These are phyloP conservation scores for Malurus splendens DNA, from an alignment of 2,797 vertebrate species.

Conservation along the genomic window DNA sequence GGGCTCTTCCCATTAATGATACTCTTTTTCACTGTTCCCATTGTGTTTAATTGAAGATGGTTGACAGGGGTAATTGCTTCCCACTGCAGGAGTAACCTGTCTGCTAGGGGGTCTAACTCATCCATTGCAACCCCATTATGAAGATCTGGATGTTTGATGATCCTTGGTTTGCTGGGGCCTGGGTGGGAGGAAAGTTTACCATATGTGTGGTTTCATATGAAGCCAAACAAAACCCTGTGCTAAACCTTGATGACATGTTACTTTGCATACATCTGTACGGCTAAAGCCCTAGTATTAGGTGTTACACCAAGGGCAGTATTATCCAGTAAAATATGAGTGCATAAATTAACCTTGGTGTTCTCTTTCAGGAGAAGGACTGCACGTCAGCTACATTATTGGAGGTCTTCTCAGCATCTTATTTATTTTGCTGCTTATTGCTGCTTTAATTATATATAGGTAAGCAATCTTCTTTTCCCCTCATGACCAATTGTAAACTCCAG, in stretches of 20 bases:
- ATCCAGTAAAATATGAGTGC: not conserved
- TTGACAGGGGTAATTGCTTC: not conserved
- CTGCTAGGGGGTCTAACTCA: not conserved
- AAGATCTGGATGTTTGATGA: not conserved
- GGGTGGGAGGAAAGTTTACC: not conserved
- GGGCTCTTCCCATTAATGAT: not conserved
- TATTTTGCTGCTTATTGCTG: slow-evolving; percentile 86
- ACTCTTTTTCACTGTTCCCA: not conserved
- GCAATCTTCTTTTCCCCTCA: not conserved
- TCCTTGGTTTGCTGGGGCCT: not conserved
- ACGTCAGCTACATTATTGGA: slow-evolving; percentile 90
- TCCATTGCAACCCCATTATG: not conserved
- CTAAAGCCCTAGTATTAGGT: not conserved
- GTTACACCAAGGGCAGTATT: not conserved
- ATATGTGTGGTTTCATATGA: not conserved
- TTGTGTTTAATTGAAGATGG: not conserved
- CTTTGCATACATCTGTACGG: not conserved
- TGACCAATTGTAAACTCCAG: not conserved
- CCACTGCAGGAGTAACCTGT: not conserved
- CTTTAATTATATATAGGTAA: slow-evolving; percentile 92
- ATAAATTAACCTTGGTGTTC: not conserved
- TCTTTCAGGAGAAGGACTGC: slow-evolving; percentile 86
- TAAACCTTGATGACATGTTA: not conserved
- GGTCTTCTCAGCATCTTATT: slow-evolving; percentile 88
- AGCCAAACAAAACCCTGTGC: not conserved